Base-by-base conservation (phyloP, 2,113 vertebrate species). In the Choloepus hoffmanni region DNA sequence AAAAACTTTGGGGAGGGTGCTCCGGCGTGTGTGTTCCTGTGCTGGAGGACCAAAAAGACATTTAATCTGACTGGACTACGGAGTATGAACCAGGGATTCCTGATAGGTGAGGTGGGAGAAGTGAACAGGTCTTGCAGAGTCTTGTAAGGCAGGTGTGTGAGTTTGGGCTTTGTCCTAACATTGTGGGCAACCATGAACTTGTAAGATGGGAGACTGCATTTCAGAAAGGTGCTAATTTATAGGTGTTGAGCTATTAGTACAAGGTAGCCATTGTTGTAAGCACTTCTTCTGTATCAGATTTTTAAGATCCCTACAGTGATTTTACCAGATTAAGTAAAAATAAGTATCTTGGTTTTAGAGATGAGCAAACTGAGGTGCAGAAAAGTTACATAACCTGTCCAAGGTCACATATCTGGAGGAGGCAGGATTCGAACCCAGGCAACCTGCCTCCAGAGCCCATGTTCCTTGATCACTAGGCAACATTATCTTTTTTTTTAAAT, bases 31-130 rank as follows among this genome's bases (percentile, higher is more conserved):
- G 11, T 62, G 53, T 36, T 36, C 36, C 36, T 62, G 30, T 53
- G 86, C 53, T 45, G 21, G 81, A 93, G 15, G 24, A 77, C 65
- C 76, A 55, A 53, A 89, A 95, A 23, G 68, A 43, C 62, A 12
- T 45, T 82, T 62, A 30, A 30, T 1, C 2, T 8, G 90, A 83
- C 11, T 23, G 12, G 55, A 58, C 16, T 58, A 58, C 50, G 7
- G 53, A 78, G 5, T 18, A 36, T 48, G 68, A 87, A 45, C 24
- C 36, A 55, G 53, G 76, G 26, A 43, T 23, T 79, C 9, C 60
- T 43, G 21, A 53, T 48, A 62, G 48, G 50, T 81, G 67, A 60
- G 73, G 19, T 24, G 21, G 9, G 63, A n/a, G 33, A n/a, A 60
- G 36, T 1, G 11, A 63, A 12, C 62, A 26, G 89, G n/a, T 55